Conservation (phyloP, 2,888 invertebrate genomes). For the Sarcophaga variegata region DNA sequence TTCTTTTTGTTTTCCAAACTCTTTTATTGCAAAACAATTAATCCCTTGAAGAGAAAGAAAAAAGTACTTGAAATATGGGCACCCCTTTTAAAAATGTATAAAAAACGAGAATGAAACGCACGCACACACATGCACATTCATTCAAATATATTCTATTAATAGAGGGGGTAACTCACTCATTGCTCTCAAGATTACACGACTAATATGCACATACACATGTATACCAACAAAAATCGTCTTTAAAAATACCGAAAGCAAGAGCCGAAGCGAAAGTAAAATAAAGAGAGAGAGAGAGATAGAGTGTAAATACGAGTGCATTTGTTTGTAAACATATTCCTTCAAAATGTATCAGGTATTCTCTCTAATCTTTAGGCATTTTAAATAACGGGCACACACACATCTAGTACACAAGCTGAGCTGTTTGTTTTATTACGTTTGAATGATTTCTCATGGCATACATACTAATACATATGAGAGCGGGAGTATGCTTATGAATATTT, state of each 20-base stretch:
- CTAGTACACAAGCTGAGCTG: too few species aligned
- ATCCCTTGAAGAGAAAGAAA: not conserved
- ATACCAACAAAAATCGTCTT: not conserved
- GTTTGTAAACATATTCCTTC: conserved; percentile 8
- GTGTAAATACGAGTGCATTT: not conserved
- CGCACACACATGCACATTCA: not conserved
- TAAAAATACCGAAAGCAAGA: not conserved
- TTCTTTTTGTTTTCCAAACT: too few species aligned
- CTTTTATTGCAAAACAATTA: not conserved
- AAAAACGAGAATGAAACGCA: not conserved
- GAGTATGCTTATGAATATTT: too few species aligned
- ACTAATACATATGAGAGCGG: too few species aligned
- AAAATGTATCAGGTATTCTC: not conserved
- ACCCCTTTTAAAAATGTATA: not conserved
- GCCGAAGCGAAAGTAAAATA: not conserved
- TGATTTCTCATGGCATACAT: too few species aligned
- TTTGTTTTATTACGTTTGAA: too few species aligned
- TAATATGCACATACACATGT: too few species aligned
- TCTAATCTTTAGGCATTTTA: conserved; percentile 32
- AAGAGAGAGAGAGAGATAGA: not conserved
- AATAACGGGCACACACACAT: conserved; percentile 11
- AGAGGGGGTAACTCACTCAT: too few species aligned
- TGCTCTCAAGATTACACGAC: too few species aligned
- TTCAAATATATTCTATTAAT: too few species aligned
- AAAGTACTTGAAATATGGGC: not conserved